Conservation (phyloP, 2,113 vertebrate species). For the Solea senegalensis region DNA sequence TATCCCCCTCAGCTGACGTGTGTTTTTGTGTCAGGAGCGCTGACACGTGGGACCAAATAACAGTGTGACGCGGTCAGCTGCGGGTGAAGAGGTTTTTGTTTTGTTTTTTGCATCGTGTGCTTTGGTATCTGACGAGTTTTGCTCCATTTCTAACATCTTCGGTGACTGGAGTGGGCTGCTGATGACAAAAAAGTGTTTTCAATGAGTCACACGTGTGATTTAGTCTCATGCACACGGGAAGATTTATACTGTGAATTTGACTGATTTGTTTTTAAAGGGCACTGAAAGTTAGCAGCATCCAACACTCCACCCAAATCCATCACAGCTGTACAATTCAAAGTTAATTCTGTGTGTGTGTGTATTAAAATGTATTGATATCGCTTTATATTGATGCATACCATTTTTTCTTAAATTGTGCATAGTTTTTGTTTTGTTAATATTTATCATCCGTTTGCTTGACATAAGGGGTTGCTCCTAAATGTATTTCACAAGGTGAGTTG, state of each 20-base stretch:
- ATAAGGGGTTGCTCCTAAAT: conserved; percentile 77
- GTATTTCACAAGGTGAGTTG: conserved; percentile 58
- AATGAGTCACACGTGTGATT: conserved; percentile 25
- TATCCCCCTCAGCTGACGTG: conserved; percentile 47
- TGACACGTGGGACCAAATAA: conserved; percentile 57
- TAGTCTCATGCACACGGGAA: conserved; percentile 26
- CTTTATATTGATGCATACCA: conserved; percentile 64
- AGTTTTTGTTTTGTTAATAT: conserved; percentile 56
- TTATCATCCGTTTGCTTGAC: conserved; percentile 19
- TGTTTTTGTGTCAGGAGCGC: conserved; percentile 45
- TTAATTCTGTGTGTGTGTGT: conserved; percentile 32
- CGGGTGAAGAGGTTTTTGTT: conserved; percentile 27
- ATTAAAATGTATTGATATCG: conserved; percentile 43
- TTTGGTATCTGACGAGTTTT: background rate
- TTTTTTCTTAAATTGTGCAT: conserved; percentile 58
- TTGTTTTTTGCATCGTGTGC: conserved; percentile 2
- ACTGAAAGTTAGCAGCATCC: conserved; percentile 35
- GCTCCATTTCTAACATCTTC: conserved; percentile 15
- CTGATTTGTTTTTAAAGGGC: conserved; percentile 30
- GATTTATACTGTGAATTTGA: conserved; percentile 64
- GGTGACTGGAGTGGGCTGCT: conserved; percentile 9
- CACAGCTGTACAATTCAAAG: conserved; percentile 34
- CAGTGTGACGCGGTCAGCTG: conserved; percentile 31
- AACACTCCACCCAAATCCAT: conserved; percentile 24
- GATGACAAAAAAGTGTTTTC: background rate